phyloP scores from a whole-genome alignment of 23 tunicate species.

The Halocynthia roretzi region DNA sequence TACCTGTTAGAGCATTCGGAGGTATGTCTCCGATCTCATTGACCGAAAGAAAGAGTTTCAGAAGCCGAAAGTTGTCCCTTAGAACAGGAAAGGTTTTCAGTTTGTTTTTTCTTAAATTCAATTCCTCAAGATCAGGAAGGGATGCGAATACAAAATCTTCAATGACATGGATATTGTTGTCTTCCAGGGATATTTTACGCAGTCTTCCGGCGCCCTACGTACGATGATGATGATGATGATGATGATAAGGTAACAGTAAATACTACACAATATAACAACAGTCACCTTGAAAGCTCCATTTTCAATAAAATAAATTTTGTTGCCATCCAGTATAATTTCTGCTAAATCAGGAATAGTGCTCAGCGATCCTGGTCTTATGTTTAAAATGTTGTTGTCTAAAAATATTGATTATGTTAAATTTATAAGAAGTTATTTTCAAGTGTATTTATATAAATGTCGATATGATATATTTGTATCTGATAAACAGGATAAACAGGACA shows the following conservation, averaged over 20 bases:
- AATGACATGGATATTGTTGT: conserved; percentile 61
- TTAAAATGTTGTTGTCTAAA: conserved; percentile 55
- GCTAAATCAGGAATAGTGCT: conserved; percentile 25
- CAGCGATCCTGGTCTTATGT: conserved; percentile 39
- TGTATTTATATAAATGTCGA: neutral
- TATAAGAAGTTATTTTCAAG: too few species aligned
- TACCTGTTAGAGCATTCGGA: conserved; percentile 36
- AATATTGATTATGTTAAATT: neutral
- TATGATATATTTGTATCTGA: neutral
- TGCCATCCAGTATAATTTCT: conserved; percentile 49
- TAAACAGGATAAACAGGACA: neutral
- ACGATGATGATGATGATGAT: neutral
- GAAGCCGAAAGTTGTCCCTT: conserved; percentile 20
- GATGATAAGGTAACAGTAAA: neutral
- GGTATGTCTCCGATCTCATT: conserved; percentile 36
- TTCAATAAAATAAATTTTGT: conserved; percentile 66
- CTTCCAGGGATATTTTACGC: conserved; percentile 34
- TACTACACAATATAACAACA: neutral
- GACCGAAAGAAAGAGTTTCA: conserved; percentile 37
- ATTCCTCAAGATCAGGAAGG: conserved; percentile 33
- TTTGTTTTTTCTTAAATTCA: conserved; percentile 29
- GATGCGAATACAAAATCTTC: conserved; percentile 41
- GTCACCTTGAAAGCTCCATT: conserved; percentile 55
- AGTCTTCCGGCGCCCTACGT: conserved; percentile 25
- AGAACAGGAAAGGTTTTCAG: conserved; percentile 38